Evolutionary conservation across 2,797 vertebrate genomes (phyloP).

Genomic region (Periparus ater): DNA sequence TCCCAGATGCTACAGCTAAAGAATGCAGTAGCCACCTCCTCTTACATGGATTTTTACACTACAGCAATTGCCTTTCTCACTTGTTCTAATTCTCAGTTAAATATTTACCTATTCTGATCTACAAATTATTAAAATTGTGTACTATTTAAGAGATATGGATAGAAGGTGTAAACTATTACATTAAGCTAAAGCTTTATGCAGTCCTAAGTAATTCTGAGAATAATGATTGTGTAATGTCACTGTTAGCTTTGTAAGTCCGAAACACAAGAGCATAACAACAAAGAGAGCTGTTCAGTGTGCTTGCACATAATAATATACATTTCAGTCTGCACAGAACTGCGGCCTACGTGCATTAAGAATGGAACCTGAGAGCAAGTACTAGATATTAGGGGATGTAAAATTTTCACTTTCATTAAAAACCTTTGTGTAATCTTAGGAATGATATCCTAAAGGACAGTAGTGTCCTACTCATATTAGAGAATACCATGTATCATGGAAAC

Average conservation of each 20-base stretch:
- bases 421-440: background rate
- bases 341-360: background rate
- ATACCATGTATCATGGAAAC: background rate
- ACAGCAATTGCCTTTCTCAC: background rate
- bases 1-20: constrained; percentile 26
- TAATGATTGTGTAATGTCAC: background rate
- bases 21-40: background rate
- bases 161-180: background rate
- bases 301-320: background rate
- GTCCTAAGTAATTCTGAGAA: constrained; percentile 16
- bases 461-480: background rate
- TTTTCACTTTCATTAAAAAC: background rate
- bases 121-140: background rate
- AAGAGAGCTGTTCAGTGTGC: background rate
- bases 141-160: background rate
- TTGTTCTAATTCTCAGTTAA: background rate
- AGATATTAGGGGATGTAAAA: background rate
- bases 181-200: background rate
- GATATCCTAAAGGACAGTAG: background rate
- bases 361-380: background rate
- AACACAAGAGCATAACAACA: background rate
- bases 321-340: background rate
- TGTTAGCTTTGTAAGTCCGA: background rate
- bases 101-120: background rate
- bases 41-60: background rate